Conservation (phyloP, 1,140 invertebrate genomes). For the Hyles euphorbiae region DNA sequence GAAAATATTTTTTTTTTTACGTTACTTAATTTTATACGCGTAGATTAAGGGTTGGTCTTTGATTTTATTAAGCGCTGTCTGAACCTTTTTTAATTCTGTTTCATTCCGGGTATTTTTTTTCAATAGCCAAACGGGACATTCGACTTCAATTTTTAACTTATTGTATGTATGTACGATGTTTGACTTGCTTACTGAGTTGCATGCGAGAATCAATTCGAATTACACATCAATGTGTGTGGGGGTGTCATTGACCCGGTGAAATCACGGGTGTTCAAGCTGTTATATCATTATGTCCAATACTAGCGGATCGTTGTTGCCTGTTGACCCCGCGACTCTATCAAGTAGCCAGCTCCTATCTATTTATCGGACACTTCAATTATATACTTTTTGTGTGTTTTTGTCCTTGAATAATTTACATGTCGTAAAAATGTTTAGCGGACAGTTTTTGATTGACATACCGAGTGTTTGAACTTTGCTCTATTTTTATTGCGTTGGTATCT, state of each 20-base stretch:
- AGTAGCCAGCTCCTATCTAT: slow-evolving; percentile 53
- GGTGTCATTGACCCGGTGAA: slow-evolving; percentile 54
- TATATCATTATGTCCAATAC: slow-evolving; percentile 57
- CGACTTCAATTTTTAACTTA: slow-evolving; percentile 2
- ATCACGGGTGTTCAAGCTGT: slow-evolving; percentile 51
- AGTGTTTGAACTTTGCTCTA: slow-evolving; percentile 2
- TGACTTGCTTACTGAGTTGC: neutral
- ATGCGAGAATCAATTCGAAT: slow-evolving; percentile 7
- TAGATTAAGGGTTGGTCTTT: too few relatives aligned
- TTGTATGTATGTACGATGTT: neutral
- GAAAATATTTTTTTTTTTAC: too few relatives aligned
- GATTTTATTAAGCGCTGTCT: too few relatives aligned
- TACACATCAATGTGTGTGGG: slow-evolving; percentile 26
- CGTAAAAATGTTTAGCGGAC: slow-evolving; percentile 25
- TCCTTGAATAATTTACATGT: slow-evolving; percentile 37
- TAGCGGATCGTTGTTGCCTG: slow-evolving; percentile 48
- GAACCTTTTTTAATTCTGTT: too few relatives aligned
- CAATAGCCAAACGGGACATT: neutral
- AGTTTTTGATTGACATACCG: slow-evolving; percentile 11
- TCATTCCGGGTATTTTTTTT: too few relatives aligned
- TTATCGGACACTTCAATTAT: slow-evolving; percentile 52
- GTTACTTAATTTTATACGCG: too few relatives aligned
- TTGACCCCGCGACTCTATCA: slow-evolving; percentile 54
- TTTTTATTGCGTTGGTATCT: too few relatives aligned
- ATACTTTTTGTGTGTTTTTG: slow-evolving; percentile 38